phyloP scores from a whole-genome alignment of 2,888 invertebrate genomes.

The Meandrusa payeni region DNA sequence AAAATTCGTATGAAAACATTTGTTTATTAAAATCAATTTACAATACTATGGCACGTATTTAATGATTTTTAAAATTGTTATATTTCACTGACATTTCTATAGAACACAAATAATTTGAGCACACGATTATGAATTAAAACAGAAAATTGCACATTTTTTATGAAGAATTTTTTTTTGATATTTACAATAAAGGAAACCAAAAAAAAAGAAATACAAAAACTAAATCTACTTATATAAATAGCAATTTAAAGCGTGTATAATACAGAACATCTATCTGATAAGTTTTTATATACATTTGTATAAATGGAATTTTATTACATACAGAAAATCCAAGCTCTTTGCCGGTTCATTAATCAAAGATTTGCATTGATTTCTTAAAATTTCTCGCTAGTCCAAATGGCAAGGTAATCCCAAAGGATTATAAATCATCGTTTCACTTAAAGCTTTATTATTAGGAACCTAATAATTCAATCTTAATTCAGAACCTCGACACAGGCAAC shows the following conservation, averaged over 20 bases:
- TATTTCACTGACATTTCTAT: background rate
- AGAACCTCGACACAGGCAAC: background rate
- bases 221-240: conserved; percentile 15
- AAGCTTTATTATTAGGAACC: conserved; percentile 17
- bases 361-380: background rate
- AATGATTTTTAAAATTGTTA: conserved; percentile 5
- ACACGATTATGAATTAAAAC: background rate
- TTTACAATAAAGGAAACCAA: conserved; percentile 9
- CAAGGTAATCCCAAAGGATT: conserved; percentile 1
- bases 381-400: background rate
- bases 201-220: background rate
- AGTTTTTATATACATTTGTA: conserved; percentile 5
- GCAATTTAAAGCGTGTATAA: conserved; percentile 19
- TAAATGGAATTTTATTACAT: background rate
- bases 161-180: conserved; percentile 1
- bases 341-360: background rate
- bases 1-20: background rate
- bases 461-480: background rate
- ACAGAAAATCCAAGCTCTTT: background rate
- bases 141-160: conserved; percentile 12
- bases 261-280: conserved; percentile 1
- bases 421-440: conserved; percentile 2
- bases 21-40: conserved; percentile 1
- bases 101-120: conserved; percentile 4
- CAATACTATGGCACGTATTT: conserved; percentile 22